These are phyloP conservation scores for Gibbula magus DNA, from an alignment of 2,888 invertebrate genomes.

Conservation along the genomic window DNA sequence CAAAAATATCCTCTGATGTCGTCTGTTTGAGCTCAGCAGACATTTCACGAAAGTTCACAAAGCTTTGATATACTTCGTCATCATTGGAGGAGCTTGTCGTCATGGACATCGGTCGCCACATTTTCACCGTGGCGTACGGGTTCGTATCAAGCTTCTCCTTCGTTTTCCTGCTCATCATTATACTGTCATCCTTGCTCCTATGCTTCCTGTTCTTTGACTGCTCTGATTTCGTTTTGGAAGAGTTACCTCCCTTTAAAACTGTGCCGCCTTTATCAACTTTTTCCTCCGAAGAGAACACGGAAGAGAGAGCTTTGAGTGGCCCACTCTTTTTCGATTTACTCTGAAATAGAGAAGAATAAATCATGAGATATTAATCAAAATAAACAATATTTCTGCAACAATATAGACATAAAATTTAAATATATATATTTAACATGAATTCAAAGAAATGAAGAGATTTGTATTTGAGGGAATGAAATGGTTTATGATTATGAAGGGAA, in stretches of 20 bases:
- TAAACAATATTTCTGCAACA: too few species aligned
- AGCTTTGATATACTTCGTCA: conserved; percentile 46
- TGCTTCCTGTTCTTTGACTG: conserved; percentile 9
- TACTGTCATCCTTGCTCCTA: conserved; percentile 53
- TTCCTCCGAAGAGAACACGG: conserved; percentile 42
- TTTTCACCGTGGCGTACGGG: conserved; percentile 64
- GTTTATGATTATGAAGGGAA: too few species aligned
- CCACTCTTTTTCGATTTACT: conserved; percentile 57
- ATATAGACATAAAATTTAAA: too few species aligned
- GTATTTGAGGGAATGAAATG: too few species aligned
- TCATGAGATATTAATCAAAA: too few species aligned
- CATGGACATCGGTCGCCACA: conserved; percentile 65
- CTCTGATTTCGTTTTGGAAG: neutral
- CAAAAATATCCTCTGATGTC: neutral
- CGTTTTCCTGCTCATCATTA: conserved; percentile 35
- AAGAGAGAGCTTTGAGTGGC: conserved; percentile 66
- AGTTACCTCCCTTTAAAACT: conserved; percentile 2
- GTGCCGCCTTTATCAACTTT: conserved; percentile 18
- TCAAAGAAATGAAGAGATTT: too few species aligned
- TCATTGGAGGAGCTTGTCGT: conserved; percentile 43
- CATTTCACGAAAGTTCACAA: conserved; percentile 39
- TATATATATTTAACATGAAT: too few species aligned
- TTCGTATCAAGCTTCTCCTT: conserved; percentile 50
- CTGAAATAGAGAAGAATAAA: conserved; percentile 39
- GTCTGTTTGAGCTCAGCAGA: neutral